A percentile compares a stretch with the other conserved stretches of the same genome.
These are phyloP conservation scores for Bombus haemorrhoidalis DNA, from an alignment of 1,140 invertebrate genomes.

Conservation along the genomic window DNA sequence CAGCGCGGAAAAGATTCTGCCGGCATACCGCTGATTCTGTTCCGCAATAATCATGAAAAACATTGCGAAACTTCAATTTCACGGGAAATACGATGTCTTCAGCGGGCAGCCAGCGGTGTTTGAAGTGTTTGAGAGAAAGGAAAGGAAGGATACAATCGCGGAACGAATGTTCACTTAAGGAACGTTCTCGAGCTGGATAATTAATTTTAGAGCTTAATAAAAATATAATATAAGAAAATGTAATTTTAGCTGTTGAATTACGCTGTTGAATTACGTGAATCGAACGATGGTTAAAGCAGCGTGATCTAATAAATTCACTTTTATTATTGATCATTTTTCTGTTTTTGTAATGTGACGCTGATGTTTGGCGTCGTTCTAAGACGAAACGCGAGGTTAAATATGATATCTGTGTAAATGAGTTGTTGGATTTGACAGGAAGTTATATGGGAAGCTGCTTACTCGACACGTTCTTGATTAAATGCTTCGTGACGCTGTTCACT, in stretches of 20 bases:
- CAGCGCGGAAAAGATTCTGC: conserved; percentile 53
- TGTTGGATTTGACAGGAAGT: neutral
- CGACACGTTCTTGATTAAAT: conserved; percentile 27
- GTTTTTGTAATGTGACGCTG: no score
- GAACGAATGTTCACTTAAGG: neutral
- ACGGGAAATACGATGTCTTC: conserved; percentile 28
- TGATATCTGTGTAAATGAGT: conserved; percentile 17
- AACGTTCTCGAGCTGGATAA: neutral
- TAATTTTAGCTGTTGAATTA: neutral
- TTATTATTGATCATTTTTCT: neutral
- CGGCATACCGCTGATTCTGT: conserved; percentile 56
- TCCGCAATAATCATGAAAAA: conserved; percentile 61
- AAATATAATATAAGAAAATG: no score
- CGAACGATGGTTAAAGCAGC: neutral
- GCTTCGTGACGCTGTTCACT: conserved; percentile 2
- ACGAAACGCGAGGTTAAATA: neutral
- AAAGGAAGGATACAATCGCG: no score
- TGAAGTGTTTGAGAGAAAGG: neutral
- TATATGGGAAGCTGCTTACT: neutral
- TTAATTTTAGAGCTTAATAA: neutral
- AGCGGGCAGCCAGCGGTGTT: neutral
- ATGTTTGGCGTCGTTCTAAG: neutral
- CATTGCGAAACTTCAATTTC: conserved; percentile 51
- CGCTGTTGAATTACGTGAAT: neutral
- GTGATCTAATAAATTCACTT: no score